Evolutionary conservation across 2,797 vertebrate genomes (phyloP).

Genomic region (Eidolon dupreanum): DNA sequence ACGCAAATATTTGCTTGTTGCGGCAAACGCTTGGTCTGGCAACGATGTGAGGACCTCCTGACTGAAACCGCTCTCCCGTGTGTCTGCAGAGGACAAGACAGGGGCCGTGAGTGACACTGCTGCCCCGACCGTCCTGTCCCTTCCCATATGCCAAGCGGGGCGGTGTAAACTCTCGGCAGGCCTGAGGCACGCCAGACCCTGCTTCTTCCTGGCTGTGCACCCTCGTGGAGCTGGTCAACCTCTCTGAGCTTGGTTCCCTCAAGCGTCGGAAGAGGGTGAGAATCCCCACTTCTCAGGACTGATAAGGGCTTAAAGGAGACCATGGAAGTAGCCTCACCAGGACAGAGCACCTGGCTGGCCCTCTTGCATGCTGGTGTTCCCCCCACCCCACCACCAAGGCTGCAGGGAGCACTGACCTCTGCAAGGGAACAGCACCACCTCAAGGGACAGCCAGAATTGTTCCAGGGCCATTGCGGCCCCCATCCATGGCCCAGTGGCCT

Average conservation of each 20-base stretch:
- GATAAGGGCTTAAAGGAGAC: neutral
- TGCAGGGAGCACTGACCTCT: neutral
- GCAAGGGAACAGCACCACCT: neutral
- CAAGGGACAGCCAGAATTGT: neutral
- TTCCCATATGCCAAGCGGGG: fast-evolving
- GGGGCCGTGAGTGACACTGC: fast-evolving
- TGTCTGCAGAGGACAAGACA: neutral
- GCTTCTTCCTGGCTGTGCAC: fast-evolving
- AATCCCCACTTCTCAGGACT: too few species aligned
- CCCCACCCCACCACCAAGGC: neutral
- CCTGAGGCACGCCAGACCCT: fast-evolving
- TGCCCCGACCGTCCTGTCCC: fast-evolving
- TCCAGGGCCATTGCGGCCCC: too few species aligned
- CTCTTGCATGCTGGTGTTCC: fast-evolving
- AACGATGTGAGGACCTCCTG: neutral
- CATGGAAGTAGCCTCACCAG: neutral
- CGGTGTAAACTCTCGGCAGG: fast-evolving
- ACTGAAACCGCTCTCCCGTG: neutral
- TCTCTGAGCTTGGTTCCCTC: neutral
- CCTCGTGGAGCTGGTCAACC: neutral
- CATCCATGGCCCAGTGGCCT: too few species aligned
- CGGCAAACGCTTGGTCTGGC: neutral
- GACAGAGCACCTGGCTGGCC: fast-evolving
- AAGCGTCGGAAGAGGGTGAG: fast-evolving
- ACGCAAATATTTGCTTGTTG: neutral